Base-by-base conservation (phyloP, 2,113 vertebrate genomes). In the Marmota flaviventris region DNA sequence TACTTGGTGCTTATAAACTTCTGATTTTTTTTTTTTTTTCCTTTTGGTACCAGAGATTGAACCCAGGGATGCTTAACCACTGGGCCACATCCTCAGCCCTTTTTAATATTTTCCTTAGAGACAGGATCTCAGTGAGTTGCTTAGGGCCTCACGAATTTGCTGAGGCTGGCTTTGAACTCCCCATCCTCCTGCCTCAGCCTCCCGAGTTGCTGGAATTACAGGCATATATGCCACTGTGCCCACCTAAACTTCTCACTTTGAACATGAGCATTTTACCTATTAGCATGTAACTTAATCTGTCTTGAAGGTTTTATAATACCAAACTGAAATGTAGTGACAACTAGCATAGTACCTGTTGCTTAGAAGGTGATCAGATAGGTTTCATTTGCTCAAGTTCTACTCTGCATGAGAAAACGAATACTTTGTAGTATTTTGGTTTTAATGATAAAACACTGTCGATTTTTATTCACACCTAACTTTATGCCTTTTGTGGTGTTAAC, bases 1-100 rank as follows among this genome's bases (percentile, higher is more conserved):
- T 34, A 51, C 32, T 76, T 45, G 39, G 78, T 85, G 73, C 18
- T 91, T 85, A 51, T 85, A 91, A 91, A 77, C 51, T 82, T 95
- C 81, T 91, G 22, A 77, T 14, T 22, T 22, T 22, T 58, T 58
- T 39, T 37, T 39, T 39, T 58, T 58, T 58, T 58, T n/a, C n/a
- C 7, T 58, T 24, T 22, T 58, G 7, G 7, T 58, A 58, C 20
- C 22, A 7, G 56, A 58, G 6, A 8, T 58, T 58, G 56, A 58
- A 58, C 56, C 56, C 56, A 58, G 18, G 18, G 56, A 18, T 58
- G 56, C 18, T 58, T 58, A 58, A 7, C 56, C 56, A 58, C 56
- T 58, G 56, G 2, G 20, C 56, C 56, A 58, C 56, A 58, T 22
- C 56, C 7, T 18, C 20, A 58, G 18, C 56, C 56, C 56, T 58